phyloP scores from a whole-genome alignment of 2,113 vertebrate species.

The Osmerus eperlanus region DNA sequence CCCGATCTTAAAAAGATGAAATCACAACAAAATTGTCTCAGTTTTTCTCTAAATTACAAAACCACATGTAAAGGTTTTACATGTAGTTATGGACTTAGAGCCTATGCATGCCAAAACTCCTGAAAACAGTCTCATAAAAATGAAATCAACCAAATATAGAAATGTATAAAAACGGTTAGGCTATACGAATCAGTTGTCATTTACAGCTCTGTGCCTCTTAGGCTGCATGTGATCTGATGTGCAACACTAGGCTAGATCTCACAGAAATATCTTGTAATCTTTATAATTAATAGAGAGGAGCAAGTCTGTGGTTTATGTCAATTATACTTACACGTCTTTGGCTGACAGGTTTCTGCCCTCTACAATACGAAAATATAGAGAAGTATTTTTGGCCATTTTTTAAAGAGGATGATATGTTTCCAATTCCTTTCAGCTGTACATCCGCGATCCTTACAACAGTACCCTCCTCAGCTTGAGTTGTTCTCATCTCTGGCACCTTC shows the following conservation, averaged over 20 bases:
- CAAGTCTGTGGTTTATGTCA: not conserved
- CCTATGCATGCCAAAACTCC: too few species aligned
- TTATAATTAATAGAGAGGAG: not conserved
- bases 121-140: too few species aligned
- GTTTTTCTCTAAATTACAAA: too few species aligned
- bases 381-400: conserved; percentile 80
- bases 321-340: conserved; percentile 83
- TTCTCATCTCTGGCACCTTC: conserved; percentile 60
- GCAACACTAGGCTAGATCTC: too few species aligned
- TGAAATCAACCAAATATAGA: too few species aligned
- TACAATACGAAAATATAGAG: conserved; percentile 84
- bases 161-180: too few species aligned
- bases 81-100: too few species aligned
- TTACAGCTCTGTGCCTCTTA: too few species aligned
- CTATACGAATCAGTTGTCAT: too few species aligned
- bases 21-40: not conserved
- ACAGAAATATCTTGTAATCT: too few species aligned
- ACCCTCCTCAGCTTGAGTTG: conserved; percentile 48
- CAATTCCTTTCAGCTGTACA: conserved; percentile 40
- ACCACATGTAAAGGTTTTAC: too few species aligned
- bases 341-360: conserved; percentile 86
- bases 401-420: conserved; percentile 19
- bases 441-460: conserved; percentile 41
- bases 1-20: conserved; percentile 72
- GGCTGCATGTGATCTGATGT: too few species aligned